phyloP scores from a whole-genome alignment of 2,113 vertebrate genomes.

The Ciconia boyciana region DNA sequence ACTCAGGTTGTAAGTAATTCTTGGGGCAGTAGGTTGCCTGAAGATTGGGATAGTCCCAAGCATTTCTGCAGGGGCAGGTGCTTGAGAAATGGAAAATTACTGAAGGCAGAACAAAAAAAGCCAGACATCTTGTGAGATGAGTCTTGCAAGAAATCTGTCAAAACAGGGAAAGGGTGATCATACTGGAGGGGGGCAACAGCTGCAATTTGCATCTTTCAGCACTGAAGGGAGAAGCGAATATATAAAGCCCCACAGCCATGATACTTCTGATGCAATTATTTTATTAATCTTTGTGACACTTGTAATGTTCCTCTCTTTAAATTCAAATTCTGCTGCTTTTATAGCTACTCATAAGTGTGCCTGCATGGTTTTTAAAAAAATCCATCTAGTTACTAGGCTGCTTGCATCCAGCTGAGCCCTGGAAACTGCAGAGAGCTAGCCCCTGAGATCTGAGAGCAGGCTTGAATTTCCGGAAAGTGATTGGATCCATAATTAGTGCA shows the following conservation, averaged over 20 bases:
- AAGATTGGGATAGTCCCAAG: not conserved
- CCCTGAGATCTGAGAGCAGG: not conserved
- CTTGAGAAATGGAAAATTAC: slow-evolving; percentile 39
- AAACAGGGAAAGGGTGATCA: slow-evolving; percentile 43
- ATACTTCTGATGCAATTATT: slow-evolving; percentile 49
- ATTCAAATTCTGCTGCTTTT: slow-evolving; percentile 49
- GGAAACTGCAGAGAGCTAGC: not conserved
- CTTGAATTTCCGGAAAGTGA: not conserved
- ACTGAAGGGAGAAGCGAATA: not conserved
- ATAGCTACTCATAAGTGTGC: slow-evolving; percentile 4
- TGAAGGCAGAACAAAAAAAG: slow-evolving; percentile 37
- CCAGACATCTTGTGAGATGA: slow-evolving; percentile 54
- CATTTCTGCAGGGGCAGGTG: slow-evolving; percentile 20
- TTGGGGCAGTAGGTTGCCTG: not conserved
- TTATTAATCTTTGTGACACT: slow-evolving; percentile 59
- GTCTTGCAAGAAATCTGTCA: slow-evolving; percentile 54
- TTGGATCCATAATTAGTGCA: not conserved
- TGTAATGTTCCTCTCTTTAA: slow-evolving; percentile 34
- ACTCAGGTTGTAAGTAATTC: not conserved
- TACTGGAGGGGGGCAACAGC: slow-evolving; percentile 43
- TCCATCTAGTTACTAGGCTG: slow-evolving; percentile 27
- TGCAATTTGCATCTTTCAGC: slow-evolving; percentile 50
- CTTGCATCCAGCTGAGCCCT: slow-evolving; percentile 51
- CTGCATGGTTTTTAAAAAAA: not conserved
- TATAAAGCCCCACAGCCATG: slow-evolving; percentile 25